Base-by-base conservation (phyloP, 2,113 vertebrate genomes). In the Emydura subglobosa region DNA sequence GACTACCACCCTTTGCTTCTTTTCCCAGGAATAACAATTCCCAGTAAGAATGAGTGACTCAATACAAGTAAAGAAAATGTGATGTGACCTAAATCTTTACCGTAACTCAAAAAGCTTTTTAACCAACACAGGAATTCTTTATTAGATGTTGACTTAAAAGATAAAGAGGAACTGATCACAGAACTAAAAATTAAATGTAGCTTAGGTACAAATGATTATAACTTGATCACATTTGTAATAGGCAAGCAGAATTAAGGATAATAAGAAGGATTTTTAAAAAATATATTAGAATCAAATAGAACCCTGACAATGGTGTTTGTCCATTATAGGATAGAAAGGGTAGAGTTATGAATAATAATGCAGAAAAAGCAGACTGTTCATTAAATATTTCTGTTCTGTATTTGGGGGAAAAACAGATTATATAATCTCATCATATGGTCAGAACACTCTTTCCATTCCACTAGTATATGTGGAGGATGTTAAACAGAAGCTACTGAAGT, bases 11-110 rank as follows among this genome's bases (percentile, higher is more conserved):
- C 12, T 81, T 34, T 89, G 53, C 4, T 91, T 92, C 65, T 82
- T 84, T 95, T 95, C 89, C 91, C 83, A 19, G 53, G 91, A 96
- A 25, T 93, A 87, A 91, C 72, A 84, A 94, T 85, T 96, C 42
- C 39, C 93, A 80, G 78, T 91, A 44, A 2, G 1, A 96, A 93
- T 65, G 24, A 90, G 1, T 16, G 14, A 82, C 91, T 93, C 25
- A 55, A 2, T 78, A 39, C 29, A 91, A n/a, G 82, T 85, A 76
- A 87, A 72, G 65, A 72, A 4, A 88, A 12, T 88, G 87, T 86
- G 44, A 84, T 86, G 5, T 84, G 29, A 74, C 9, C 51, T 88
- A 68, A 53, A 68, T 29, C 17, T 50, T 59, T 91, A 31, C 51
- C 24, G 79, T 16, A 27, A 34, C 83, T 65, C 86, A 81, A 87